phyloP scores from a whole-genome alignment of 2,113 vertebrate genomes.

The Camelus dromedarius region DNA sequence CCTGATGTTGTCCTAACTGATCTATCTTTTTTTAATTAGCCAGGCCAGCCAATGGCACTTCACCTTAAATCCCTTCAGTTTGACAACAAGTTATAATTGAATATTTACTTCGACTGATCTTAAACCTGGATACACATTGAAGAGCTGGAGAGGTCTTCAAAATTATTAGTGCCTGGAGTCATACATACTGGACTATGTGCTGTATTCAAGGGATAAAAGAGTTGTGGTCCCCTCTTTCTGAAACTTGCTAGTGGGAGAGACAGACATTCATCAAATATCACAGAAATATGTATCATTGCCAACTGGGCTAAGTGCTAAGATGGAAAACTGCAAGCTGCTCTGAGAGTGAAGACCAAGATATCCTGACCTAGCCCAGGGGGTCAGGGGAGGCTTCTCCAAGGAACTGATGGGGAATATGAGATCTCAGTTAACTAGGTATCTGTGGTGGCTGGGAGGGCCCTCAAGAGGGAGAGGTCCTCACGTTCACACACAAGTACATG shows the following conservation, averaged over 20 bases:
- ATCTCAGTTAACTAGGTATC: neutral
- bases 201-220: neutral
- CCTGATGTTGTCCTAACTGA: too few relatives aligned
- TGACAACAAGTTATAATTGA: too few relatives aligned
- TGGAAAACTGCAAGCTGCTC: neutral
- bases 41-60: too few relatives aligned
- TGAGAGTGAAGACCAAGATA: neutral
- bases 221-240: neutral
- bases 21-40: too few relatives aligned
- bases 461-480: neutral
- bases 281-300: neutral
- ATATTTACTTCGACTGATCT: too few relatives aligned
- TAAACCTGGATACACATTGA: too few relatives aligned
- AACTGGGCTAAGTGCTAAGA: neutral
- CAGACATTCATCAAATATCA: neutral
- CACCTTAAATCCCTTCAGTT: too few relatives aligned
- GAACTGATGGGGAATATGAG: neutral
- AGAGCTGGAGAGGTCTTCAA: too few relatives aligned
- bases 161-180: too few relatives aligned
- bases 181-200: neutral
- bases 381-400: neutral
- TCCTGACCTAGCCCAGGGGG: neutral
- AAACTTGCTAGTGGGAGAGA: neutral
- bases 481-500: neutral
- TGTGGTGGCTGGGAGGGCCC: neutral